Percentiles rank a stretch among this genome's conserved stretches.
phyloP scores from a whole-genome alignment of 2,113 vertebrate genomes.

The Tachuris rubrigastra region DNA sequence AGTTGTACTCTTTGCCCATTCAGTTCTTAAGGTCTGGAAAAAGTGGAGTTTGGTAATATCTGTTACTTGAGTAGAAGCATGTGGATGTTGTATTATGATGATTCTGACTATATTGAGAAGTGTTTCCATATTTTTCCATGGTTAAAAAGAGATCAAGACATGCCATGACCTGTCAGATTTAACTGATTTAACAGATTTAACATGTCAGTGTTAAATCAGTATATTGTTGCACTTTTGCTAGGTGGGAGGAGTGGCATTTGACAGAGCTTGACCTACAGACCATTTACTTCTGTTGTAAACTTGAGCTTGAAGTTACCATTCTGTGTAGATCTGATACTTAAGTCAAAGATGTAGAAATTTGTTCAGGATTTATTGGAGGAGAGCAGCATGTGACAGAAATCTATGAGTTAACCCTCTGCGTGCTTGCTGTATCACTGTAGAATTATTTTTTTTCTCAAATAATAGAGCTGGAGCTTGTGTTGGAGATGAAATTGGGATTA shows the following conservation, averaged over 20 bases:
- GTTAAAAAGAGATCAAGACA: neutral
- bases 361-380: neutral
- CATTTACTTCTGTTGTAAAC: neutral
- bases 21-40: neutral
- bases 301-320: neutral
- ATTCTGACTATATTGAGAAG: neutral
- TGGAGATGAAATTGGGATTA: neutral
- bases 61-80: neutral
- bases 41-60: neutral
- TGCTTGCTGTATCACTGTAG: rapidly evolving
- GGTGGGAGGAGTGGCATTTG: neutral
- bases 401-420: neutral
- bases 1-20: neutral
- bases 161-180: neutral
- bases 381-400: neutral
- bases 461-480: neutral
- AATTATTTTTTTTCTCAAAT: neutral
- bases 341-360: neutral
- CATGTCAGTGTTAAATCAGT: neutral
- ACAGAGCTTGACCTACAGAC: rapidly evolving
- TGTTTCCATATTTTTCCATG: neutral
- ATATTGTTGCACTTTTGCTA: neutral
- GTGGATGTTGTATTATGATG: neutral
- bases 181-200: too few species aligned
- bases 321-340: neutral